Evolutionary conservation across 2,797 vertebrate species (phyloP).

Genomic region (Rhadinocentrus ornatus): DNA sequence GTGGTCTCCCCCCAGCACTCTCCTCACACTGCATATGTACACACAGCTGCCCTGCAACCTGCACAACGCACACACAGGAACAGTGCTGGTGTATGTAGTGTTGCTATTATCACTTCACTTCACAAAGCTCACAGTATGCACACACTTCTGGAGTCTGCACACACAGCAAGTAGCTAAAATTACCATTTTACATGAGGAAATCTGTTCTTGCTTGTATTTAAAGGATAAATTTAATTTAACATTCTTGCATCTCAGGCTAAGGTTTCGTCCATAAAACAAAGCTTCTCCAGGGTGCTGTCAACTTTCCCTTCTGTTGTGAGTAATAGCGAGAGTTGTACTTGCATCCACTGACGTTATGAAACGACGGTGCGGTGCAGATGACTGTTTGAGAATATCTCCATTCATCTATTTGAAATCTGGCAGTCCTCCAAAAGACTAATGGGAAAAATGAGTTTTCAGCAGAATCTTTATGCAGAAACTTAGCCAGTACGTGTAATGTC

Average conservation of each 20-base stretch:
- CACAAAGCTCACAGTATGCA: conserved; percentile 22
- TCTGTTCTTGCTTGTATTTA: not conserved
- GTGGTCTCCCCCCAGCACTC: conserved; percentile 77
- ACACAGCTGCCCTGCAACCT: conserved; percentile 38
- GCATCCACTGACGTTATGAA: conserved; percentile 54
- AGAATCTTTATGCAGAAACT: conserved; percentile 26
- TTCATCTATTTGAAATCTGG: conserved; percentile 44
- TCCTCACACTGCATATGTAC: conserved; percentile 51
- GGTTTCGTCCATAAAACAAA: not conserved
- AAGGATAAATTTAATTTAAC: not conserved
- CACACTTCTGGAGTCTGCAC: not conserved
- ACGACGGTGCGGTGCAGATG: conserved; percentile 37
- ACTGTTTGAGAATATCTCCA: conserved; percentile 54
- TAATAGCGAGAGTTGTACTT: conserved; percentile 57
- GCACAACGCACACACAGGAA: conserved; percentile 29
- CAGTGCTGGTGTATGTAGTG: conserved; percentile 29
- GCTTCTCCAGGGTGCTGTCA: conserved; percentile 27
- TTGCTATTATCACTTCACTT: conserved; percentile 31
- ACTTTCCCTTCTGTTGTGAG: conserved; percentile 61
- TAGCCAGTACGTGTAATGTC: conserved; percentile 9
- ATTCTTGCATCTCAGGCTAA: conserved; percentile 8
- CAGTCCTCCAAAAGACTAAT: conserved; percentile 17
- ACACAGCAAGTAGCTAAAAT: conserved; percentile 22
- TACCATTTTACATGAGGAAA: not conserved
- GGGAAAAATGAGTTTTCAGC: conserved; percentile 20